Conservation (phyloP, 2,888 invertebrate genomes). For the Mylabris sibirica region DNA sequence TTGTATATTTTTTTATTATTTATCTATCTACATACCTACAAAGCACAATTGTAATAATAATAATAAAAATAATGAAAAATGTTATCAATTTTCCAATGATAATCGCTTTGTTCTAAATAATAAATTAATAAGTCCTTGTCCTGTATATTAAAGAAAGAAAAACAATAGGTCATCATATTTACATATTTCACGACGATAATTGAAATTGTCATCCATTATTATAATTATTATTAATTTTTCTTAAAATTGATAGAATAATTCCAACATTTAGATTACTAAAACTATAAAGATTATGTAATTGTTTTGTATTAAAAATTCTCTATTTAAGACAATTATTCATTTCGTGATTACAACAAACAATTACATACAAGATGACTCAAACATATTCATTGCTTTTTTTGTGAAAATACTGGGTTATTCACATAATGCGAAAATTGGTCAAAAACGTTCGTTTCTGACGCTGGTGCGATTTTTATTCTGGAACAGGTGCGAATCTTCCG, state of each 20-base stretch:
- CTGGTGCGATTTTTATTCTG: too few relatives aligned
- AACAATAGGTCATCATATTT: constrained; percentile 5
- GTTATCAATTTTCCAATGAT: background rate
- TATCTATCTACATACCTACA: too few relatives aligned
- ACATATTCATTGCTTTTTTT: too few relatives aligned
- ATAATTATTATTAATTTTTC: background rate
- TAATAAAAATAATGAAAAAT: background rate
- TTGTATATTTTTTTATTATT: too few relatives aligned
- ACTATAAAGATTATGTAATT: background rate
- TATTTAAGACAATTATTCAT: too few relatives aligned
- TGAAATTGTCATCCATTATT: background rate
- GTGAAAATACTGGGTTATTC: too few relatives aligned
- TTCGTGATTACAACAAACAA: background rate
- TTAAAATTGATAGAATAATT: background rate
- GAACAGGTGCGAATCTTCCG: too few relatives aligned
- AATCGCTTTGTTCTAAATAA: background rate
- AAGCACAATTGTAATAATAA: too few relatives aligned
- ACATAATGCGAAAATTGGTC: too few relatives aligned
- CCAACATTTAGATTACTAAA: background rate
- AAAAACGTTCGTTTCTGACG: too few relatives aligned
- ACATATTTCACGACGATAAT: background rate
- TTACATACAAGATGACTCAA: too few relatives aligned
- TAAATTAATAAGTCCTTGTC: constrained; percentile 3
- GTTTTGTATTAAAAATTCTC: background rate
- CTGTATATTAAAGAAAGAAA: background rate